Conservation (phyloP, 2,797 vertebrate species). For the Schizopygopsis pylzovi region DNA sequence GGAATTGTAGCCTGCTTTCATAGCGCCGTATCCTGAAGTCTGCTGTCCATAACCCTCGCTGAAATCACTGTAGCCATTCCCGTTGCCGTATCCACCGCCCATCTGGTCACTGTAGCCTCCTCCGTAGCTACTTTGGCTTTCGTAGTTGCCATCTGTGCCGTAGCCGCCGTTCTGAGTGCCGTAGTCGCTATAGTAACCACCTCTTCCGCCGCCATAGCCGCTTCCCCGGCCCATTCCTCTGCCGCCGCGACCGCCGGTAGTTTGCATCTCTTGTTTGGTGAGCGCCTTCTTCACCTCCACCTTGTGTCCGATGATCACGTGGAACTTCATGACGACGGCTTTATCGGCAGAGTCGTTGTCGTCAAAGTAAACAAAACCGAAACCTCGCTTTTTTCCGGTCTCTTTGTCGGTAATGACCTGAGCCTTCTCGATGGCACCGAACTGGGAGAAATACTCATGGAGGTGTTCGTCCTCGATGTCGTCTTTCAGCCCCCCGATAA, state of each 20-base stretch:
- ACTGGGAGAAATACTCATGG: conserved; percentile 84
- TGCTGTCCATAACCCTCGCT: conserved; percentile 79
- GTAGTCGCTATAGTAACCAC: conserved; percentile 54
- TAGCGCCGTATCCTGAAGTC: conserved; percentile 81
- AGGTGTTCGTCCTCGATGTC: conserved; percentile 83
- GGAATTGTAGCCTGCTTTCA: conserved; percentile 81
- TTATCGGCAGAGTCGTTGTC: conserved; percentile 86
- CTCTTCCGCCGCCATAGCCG: conserved; percentile 71
- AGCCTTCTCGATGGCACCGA: conserved; percentile 83
- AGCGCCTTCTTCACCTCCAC: conserved; percentile 88
- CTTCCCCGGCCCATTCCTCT: conserved; percentile 75
- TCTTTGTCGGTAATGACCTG: conserved; percentile 87
- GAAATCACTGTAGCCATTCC: conserved; percentile 65
- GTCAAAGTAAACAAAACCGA: conserved; percentile 86
- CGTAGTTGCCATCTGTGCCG: conserved; percentile 73
- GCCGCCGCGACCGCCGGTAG: conserved; percentile 73
- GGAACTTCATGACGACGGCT: conserved; percentile 85
- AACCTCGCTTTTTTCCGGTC: conserved; percentile 86
- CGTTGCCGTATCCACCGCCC: conserved; percentile 58
- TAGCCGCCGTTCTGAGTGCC: conserved; percentile 73
- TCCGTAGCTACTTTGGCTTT: conserved; percentile 73
- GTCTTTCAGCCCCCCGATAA: conserved; percentile 84
- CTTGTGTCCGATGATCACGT: conserved; percentile 84
- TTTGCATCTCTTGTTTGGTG: conserved; percentile 84
- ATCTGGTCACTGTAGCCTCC: conserved; percentile 65